These are phyloP conservation scores for Euthynnus affinis DNA, from an alignment of 2,797 vertebrate genomes.

Conservation along the genomic window DNA sequence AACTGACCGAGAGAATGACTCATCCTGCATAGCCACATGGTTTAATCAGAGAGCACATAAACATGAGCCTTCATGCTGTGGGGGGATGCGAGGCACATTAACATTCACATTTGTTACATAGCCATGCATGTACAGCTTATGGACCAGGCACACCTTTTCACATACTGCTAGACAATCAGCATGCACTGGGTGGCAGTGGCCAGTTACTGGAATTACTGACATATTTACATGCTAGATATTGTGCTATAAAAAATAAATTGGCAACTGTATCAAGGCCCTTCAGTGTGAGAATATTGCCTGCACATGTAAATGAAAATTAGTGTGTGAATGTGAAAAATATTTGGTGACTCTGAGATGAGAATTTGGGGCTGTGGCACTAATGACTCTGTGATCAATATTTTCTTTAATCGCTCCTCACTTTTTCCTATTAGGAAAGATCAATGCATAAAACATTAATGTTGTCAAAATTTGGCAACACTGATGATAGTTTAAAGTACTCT, in stretches of 20 bases:
- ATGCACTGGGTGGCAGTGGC: slow-evolving; percentile 16
- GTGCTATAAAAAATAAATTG: background rate
- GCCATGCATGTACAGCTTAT: slow-evolving; percentile 15
- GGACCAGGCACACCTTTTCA: slow-evolving; percentile 18
- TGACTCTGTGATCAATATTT: background rate
- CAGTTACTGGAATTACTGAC: background rate
- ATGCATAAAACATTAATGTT: background rate
- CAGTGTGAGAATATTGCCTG: background rate
- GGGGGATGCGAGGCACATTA: slow-evolving; percentile 27
- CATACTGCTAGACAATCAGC: slow-evolving; percentile 13
- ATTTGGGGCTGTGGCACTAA: background rate
- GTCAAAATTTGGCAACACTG: background rate
- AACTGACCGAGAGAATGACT: slow-evolving; percentile 67
- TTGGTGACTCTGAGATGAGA: background rate
- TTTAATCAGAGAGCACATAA: slow-evolving; percentile 61
- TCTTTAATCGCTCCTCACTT: background rate
- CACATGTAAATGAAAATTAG: background rate
- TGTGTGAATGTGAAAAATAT: background rate
- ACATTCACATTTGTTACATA: slow-evolving; percentile 36
- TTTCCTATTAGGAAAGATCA: background rate
- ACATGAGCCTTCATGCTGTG: slow-evolving; percentile 36
- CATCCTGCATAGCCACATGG: slow-evolving; percentile 59
- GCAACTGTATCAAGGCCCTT: background rate
- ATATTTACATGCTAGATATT: background rate
- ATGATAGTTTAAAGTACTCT: too few relatives aligned